Base-by-base conservation (phyloP, 2,888 invertebrate genomes). In the Melangyna quadrimaculata region DNA sequence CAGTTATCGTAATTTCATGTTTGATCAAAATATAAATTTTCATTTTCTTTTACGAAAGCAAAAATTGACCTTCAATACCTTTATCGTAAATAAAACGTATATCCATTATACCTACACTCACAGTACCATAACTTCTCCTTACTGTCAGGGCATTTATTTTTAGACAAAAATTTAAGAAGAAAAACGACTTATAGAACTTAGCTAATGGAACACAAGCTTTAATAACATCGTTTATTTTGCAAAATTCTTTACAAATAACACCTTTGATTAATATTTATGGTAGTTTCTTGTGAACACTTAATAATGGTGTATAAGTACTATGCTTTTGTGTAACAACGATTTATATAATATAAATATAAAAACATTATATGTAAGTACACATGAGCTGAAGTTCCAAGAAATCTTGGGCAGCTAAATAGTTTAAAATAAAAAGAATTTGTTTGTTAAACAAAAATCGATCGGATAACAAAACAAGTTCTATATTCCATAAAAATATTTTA, bases 201-300 rank as follows among this genome's bases (percentile, higher is more conserved):
- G 12, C 53, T 65, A 74, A 74, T 74, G 73, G 53, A 53, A 74
- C 63, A 45, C 48, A 67, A 67, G 73, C 40, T 74, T 32, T 74
- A 74, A 65, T 55, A 59, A n/a, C 40, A 22, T 63, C 35, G 35
- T 53, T 43, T 22, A 43, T 53, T 55, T 5, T 19, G 37, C 19
- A 53, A n/a, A 57, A 53, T 63, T 63, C 29, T 14, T 61, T 37
- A 51, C 51, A 61, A 61, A 63, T 32, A 12, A n/a, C n/a, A n/a
- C n/a, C n/a, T n/a, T n/a, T 43, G 51, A 55, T 65, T 53, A 53
- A 65, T 29, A 65, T 65, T 74, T 74, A 74, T 74, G 27, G 43
- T 17, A n/a, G n/a, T n/a, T n/a, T 57, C 14, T 19, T 65, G 27
- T 35, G 29, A 24, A 51, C 63, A 43, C 43, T 43, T 2, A 7